Evolutionary conservation across 2,888 invertebrate species (phyloP).

Genomic region (Cecidostiba fungosa): DNA sequence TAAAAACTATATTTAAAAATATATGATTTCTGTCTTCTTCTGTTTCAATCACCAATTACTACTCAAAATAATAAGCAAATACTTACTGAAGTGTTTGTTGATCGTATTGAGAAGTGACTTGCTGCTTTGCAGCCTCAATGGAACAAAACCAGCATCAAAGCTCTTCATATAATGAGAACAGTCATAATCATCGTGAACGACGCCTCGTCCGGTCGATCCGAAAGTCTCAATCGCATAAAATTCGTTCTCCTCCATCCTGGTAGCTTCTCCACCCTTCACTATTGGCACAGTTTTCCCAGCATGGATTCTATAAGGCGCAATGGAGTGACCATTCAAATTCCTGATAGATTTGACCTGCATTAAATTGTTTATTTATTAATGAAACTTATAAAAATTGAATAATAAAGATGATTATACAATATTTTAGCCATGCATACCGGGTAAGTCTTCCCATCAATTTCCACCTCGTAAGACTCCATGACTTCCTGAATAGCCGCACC

Average conservation of each 20-base stretch:
- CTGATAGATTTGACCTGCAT: constrained; percentile 94
- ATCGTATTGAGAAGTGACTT: constrained; percentile 95
- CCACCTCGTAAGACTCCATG: constrained; percentile 99
- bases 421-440: constrained; percentile 80
- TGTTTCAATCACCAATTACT: neutral
- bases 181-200: constrained; percentile 99
- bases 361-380: constrained; percentile 7
- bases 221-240: constrained; percentile 99
- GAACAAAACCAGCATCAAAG: constrained; percentile 95
- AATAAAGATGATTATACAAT: constrained; percentile 8
- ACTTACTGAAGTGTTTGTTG: constrained; percentile 94
- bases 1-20: constrained; percentile 21
- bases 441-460: constrained; percentile 97
- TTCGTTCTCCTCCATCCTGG: constrained; percentile 99
- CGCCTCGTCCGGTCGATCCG: constrained; percentile 96
- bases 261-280: constrained; percentile 98
- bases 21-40: neutral
- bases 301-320: constrained; percentile 97
- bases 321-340: constrained; percentile 99
- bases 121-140: constrained; percentile 94
- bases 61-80: constrained; percentile 1
- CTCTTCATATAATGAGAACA: constrained; percentile 99
- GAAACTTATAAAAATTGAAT: neutral
- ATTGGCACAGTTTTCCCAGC: constrained; percentile 99
- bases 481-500: constrained; percentile 99